A percentile compares a stretch with the other conserved stretches of the same genome.
Conservation (phyloP, 2,888 invertebrate genomes). For the Acronicta aceris region DNA sequence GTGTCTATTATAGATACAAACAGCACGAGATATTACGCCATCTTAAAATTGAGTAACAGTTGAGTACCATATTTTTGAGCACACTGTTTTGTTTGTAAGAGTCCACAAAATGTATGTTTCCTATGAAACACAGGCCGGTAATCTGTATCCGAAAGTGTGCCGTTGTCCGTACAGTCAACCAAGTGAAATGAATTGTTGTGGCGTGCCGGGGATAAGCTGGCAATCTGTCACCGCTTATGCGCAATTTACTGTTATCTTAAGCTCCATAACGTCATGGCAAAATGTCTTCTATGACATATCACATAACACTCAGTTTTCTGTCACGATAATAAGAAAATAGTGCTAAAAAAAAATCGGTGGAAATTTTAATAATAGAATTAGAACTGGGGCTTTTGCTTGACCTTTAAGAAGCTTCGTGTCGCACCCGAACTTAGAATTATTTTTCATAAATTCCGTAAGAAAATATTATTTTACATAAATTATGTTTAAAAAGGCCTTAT, state of each 20-base stretch:
- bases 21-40: too few species aligned
- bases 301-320: constrained; percentile 24
- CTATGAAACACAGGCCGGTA: constrained; percentile 1
- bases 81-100: too few species aligned
- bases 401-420: too few species aligned
- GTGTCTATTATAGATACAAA: too few species aligned
- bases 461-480: too few species aligned
- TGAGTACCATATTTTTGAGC: too few species aligned
- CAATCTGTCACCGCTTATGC: constrained; percentile 51
- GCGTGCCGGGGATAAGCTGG: constrained; percentile 40
- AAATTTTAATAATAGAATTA: too few species aligned
- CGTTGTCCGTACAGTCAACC: constrained; percentile 8
- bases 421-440: too few species aligned
- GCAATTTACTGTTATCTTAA: constrained; percentile 50
- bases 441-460: too few species aligned
- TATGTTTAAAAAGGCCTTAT: too few species aligned
- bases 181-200: constrained; percentile 46
- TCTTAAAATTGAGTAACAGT: too few species aligned
- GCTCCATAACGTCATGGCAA: constrained; percentile 23
- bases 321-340: constrained; percentile 1
- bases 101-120: background rate
- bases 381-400: too few species aligned
- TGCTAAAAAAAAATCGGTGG: constrained; percentile 3
- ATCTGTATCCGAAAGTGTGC: constrained; percentile 3
- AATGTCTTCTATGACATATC: constrained; percentile 32